Base-by-base conservation (phyloP, 2,113 vertebrate genomes). In the Salvelinus namaycush region DNA sequence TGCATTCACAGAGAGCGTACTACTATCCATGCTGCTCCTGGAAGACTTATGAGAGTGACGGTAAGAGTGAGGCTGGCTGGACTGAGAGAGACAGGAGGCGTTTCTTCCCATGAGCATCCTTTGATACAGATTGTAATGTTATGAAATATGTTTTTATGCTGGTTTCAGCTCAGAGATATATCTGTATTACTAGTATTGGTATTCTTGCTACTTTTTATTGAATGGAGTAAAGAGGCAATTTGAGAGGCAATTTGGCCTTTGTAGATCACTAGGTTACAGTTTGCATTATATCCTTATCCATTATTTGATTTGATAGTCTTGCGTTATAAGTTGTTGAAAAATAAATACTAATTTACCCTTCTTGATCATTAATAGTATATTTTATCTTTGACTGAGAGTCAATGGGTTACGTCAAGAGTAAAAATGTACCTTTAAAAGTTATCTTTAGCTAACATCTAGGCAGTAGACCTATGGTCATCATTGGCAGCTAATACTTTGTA, bases 41-140 rank as follows among this genome's bases (percentile, higher is more conserved):
- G 31, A 49, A 48, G 11, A 24, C 14, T 13, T 11, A 44, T 44
- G 9, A 44, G 39, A 44, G 39, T 2, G 39, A 87, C 62, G 87
- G 89, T 90, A 91, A 89, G 88, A 87, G 22, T 4, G 39, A 12
- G 76, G 73, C 18, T 44, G 18, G 59, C 76, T 74, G 69, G 71
- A 79, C 59, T 74, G 20, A 62, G 57, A 44, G 39, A 68, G 57
- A 72, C 68, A 70, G 83, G 86, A 88, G 88, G 89, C 84, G 90
- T 87, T 85, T 84, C 88, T 86, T 81, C 14, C 24, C 14, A 27
- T 5, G 22, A 24, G 4, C 65, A 67, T 26, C 65, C 9, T 44
- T 44, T 67, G 3, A 67, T 29, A 67, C 22, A 67, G 24, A 29
- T 62, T 22, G n/a, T 62, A 62, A 62, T 62, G 59, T 62, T 62